Conservation (phyloP, 2,888 invertebrate species). For the Cinara cedri region DNA sequence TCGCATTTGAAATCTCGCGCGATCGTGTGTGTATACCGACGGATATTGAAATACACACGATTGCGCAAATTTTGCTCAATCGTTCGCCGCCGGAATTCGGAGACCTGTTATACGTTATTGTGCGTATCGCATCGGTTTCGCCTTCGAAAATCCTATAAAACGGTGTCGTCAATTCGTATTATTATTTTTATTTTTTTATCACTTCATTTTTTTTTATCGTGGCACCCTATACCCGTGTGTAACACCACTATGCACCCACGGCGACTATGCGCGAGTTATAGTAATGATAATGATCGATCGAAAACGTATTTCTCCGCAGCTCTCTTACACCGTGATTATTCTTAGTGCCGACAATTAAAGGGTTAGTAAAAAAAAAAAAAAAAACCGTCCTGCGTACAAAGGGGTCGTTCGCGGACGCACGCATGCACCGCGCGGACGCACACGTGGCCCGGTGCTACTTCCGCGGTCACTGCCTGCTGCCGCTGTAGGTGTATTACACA, state of each 20-base stretch:
- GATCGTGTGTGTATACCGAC: too few species aligned
- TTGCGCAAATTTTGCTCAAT: too few species aligned
- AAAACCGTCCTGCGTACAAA: constrained; percentile 17
- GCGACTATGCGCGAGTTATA: too few species aligned
- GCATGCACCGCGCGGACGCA: constrained; percentile 20
- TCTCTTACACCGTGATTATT: background rate
- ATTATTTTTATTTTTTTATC: too few species aligned
- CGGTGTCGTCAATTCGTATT: too few species aligned
- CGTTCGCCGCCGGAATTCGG: too few species aligned
- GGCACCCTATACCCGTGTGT: background rate
- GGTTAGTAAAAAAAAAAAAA: background rate
- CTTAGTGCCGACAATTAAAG: background rate
- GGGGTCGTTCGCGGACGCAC: background rate
- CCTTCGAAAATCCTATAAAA: too few species aligned
- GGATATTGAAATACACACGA: too few species aligned
- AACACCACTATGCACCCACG: background rate
- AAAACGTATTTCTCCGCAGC: constrained; percentile 13
- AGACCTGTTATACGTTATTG: too few species aligned
- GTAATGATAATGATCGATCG: constrained; percentile 9
- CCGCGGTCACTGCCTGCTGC: constrained; percentile 27
- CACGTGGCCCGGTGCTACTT: constrained; percentile 53
- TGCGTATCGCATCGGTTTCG: too few species aligned
- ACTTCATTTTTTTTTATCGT: too few species aligned
- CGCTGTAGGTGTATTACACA: background rate
- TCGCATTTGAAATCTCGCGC: too few species aligned